Evolutionary conservation across 2,888 invertebrate genomes (phyloP).

Genomic region (Drosophila borborema): DNA sequence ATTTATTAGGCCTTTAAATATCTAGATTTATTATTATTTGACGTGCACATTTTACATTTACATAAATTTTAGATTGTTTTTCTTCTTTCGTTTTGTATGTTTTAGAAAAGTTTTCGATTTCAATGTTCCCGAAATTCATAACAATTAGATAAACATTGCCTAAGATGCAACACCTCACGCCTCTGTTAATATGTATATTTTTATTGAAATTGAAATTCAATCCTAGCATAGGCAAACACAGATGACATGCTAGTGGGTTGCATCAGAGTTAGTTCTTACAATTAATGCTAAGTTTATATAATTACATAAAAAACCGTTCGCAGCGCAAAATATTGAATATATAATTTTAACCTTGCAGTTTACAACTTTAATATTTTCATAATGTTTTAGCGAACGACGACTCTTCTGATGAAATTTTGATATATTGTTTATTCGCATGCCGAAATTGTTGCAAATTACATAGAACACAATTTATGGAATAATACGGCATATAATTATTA

Average conservation of each 20-base stretch:
- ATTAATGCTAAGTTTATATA: conserved; percentile 62
- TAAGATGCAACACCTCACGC: conserved; percentile 35
- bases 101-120: conserved; percentile 63
- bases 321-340: conserved; percentile 35
- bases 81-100: conserved; percentile 35
- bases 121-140: conserved; percentile 76
- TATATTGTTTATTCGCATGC: conserved; percentile 49
- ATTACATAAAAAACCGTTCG: conserved; percentile 68
- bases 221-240: conserved; percentile 29
- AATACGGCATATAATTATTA: conserved; percentile 53
- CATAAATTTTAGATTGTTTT: conserved; percentile 61
- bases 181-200: conserved; percentile 18
- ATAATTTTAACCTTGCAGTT: conserved; percentile 21
- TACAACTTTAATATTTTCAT: conserved; percentile 40
- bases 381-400: conserved; percentile 29
- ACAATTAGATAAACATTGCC: conserved; percentile 75
- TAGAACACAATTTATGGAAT: conserved; percentile 65
- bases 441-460: conserved; percentile 44
- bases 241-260: conserved; percentile 30
- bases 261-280: conserved; percentile 52
- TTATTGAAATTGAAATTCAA: conserved; percentile 22
- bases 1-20: conserved; percentile 79
- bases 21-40: conserved; percentile 79
- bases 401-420: conserved; percentile 43
- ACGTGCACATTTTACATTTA: conserved; percentile 81